Percentiles rank a stretch among this genome's conserved stretches.
Evolutionary conservation across 1,140 invertebrate genomes (phyloP).

Genomic region (Hylaeus anthracinus): DNA sequence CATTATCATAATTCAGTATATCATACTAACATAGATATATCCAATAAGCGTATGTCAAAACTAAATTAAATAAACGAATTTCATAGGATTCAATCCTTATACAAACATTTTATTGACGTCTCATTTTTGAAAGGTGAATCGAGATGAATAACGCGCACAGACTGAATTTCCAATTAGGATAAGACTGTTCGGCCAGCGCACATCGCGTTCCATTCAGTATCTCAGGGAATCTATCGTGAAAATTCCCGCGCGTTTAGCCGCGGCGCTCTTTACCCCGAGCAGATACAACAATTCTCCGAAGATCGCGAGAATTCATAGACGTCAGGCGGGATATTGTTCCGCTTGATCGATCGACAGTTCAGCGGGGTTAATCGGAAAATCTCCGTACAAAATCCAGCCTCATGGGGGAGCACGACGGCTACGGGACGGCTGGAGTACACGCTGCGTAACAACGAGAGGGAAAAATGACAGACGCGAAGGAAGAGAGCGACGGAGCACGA

Average conservation of each 20-base stretch:
- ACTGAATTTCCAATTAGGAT: no score
- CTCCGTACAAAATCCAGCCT: slow-evolving; percentile 54
- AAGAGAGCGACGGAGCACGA: not conserved
- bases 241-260: slow-evolving; percentile 9
- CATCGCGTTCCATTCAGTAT: not conserved
- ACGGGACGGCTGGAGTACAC: slow-evolving; percentile 21
- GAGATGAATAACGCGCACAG: no score
- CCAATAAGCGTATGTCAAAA: no score
- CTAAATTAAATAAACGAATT: no score
- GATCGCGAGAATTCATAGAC: slow-evolving; percentile 46
- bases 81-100: no score
- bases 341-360: slow-evolving; percentile 57
- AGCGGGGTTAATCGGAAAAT: slow-evolving; percentile 68
- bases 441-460: slow-evolving; percentile 37
- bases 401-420: slow-evolving; percentile 1
- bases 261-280: not conserved
- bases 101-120: no score
- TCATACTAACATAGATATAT: no score
- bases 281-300: slow-evolving; percentile 8
- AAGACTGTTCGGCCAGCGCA: no score
- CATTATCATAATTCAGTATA: no score
- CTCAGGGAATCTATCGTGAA: not conserved
- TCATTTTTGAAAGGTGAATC: no score
- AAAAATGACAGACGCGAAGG: slow-evolving; percentile 35
- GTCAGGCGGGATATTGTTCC: slow-evolving; percentile 45